Conservation (phyloP, 2,113 vertebrate species). For the Brevimyrus niger region DNA sequence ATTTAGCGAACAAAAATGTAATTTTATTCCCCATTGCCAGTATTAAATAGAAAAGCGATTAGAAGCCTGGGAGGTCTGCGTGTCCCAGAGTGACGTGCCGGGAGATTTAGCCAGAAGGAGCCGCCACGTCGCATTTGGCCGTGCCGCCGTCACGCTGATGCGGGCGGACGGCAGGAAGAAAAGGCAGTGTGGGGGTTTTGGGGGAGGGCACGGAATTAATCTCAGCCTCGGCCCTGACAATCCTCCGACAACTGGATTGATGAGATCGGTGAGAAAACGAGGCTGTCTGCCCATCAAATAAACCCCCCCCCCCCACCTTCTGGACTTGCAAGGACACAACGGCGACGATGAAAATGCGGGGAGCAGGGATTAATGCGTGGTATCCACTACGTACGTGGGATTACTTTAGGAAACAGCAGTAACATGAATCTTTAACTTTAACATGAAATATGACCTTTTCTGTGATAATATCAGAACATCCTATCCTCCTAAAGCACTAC, state of each 20-base stretch:
- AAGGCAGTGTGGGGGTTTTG: background rate
- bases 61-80: background rate
- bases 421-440: background rate
- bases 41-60: background rate
- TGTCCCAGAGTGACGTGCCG: background rate
- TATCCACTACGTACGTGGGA: background rate
- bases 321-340: constrained; percentile 2
- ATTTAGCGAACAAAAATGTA: background rate
- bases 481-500: background rate
- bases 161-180: background rate
- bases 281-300: constrained; percentile 1
- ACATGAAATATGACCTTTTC: background rate
- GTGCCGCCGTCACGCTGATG: background rate
- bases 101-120: background rate
- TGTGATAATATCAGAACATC: background rate
- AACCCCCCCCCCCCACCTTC: background rate
- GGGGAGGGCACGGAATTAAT: background rate
- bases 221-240: constrained; percentile 7
- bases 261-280: background rate
- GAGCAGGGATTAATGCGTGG: background rate
- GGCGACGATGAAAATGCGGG: background rate
- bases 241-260: background rate
- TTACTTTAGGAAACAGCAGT: background rate
- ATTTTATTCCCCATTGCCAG: background rate
- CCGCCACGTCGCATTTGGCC: background rate